These are phyloP conservation scores for Paratrypauchen microcephalus DNA, from an alignment of 2,797 vertebrate species.

Conservation along the genomic window DNA sequence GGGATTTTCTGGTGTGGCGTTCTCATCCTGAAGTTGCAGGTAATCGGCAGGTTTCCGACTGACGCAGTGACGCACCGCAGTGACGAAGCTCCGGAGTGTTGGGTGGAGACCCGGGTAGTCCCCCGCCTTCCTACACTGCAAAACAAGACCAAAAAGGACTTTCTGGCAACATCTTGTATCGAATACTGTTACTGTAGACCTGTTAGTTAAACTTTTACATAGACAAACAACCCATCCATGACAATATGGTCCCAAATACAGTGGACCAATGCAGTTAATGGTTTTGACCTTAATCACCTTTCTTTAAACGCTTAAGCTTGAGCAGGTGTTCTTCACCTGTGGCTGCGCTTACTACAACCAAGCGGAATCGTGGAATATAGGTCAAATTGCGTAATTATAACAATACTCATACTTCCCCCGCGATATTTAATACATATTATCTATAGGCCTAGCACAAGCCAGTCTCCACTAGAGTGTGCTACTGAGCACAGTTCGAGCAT, in stretches of 20 bases:
- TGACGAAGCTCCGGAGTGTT: constrained; percentile 57
- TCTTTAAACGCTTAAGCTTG: not conserved
- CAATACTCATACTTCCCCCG: not conserved
- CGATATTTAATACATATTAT: not conserved
- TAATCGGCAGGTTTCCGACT: constrained; percentile 44
- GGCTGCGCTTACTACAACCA: not conserved
- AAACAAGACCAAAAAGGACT: not conserved
- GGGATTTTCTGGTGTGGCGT: constrained; percentile 28
- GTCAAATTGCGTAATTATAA: not conserved
- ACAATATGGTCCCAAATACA: not conserved
- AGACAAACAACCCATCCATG: not conserved
- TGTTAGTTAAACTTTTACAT: not conserved
- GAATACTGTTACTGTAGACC: not conserved
- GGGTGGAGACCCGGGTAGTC: constrained; percentile 57
- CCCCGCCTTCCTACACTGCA: not conserved
- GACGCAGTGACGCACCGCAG: constrained; percentile 61
- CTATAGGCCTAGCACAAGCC: not conserved
- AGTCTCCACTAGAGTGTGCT: constrained; percentile 1
- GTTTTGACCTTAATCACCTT: constrained; percentile 11
- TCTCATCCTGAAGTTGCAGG: constrained; percentile 32
- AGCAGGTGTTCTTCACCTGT: not conserved
- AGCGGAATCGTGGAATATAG: not conserved
- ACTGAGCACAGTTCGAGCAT: no score
- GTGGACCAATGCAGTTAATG: not conserved
- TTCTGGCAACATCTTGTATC: not conserved